These are phyloP conservation scores for Tethya wilhelma DNA, from an alignment of 37 sponge, comb jelly and placozoan species.

Conservation along the genomic window DNA sequence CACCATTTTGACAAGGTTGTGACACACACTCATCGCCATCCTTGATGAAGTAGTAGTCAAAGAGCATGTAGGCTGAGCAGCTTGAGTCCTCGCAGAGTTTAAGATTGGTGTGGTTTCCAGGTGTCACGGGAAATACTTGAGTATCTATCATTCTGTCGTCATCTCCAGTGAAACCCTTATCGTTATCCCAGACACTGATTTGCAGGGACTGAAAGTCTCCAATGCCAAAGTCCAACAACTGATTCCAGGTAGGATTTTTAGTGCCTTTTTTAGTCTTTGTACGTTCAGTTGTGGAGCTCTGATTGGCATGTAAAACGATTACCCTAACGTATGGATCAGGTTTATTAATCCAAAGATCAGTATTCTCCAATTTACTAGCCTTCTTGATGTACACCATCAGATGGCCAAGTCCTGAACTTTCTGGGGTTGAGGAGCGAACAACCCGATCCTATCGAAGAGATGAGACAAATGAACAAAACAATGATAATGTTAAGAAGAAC, in stretches of 20 bases:
- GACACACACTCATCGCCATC: too few relatives aligned
- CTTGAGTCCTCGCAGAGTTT: background rate
- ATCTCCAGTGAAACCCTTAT: background rate
- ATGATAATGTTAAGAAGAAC: too few relatives aligned
- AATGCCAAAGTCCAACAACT: background rate
- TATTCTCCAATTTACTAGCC: background rate
- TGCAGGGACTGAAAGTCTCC: background rate
- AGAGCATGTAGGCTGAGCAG: background rate
- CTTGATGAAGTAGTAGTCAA: too few relatives aligned
- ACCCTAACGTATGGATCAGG: background rate
- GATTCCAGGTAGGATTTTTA: background rate
- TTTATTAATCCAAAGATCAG: background rate
- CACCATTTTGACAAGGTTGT: too few relatives aligned
- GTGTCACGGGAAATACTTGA: background rate
- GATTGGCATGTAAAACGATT: background rate
- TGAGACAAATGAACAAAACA: too few relatives aligned
- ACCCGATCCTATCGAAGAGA: too few relatives aligned
- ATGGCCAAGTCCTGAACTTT: too few relatives aligned
- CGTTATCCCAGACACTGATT: background rate
- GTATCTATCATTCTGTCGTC: background rate
- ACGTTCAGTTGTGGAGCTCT: background rate
- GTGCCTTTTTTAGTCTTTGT: background rate
- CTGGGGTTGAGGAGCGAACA: too few relatives aligned
- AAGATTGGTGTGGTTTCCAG: background rate
- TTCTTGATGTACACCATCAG: background rate